Evolutionary conservation across 2,797 vertebrate genomes (phyloP).

Genomic region (Falco berigora): DNA sequence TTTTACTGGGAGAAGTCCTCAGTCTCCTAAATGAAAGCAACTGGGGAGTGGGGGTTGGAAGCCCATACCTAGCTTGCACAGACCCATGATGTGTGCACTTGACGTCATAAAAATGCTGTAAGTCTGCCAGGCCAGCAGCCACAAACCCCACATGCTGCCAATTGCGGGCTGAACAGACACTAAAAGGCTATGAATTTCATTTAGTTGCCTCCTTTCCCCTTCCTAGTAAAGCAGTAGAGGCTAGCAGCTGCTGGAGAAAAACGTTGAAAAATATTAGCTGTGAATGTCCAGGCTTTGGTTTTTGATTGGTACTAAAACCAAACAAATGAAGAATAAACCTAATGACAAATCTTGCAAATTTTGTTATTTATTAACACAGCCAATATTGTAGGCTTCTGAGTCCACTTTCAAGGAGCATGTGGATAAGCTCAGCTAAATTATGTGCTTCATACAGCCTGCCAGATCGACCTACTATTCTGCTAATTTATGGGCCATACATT

Average conservation of each 20-base stretch:
- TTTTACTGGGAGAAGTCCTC: background rate
- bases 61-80: background rate
- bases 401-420: background rate
- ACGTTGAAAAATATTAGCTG: background rate
- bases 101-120: background rate
- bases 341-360: background rate
- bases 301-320: background rate
- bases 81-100: background rate
- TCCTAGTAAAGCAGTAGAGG: background rate
- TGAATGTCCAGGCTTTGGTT: background rate
- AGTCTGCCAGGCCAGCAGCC: constrained; percentile 32
- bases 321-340: background rate
- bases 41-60: accelerated
- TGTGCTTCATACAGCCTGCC: background rate
- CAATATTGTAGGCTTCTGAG: background rate
- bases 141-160: constrained; percentile 24
- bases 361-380: background rate
- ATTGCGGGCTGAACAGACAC: background rate
- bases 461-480: background rate
- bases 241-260: background rate
- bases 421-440: background rate
- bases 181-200: constrained; percentile 35
- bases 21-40: background rate
- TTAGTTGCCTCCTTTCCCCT: background rate
- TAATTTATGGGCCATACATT: background rate